Conservation (phyloP, 92 coral and sea anemone species). For the Meandrina meandrites region DNA sequence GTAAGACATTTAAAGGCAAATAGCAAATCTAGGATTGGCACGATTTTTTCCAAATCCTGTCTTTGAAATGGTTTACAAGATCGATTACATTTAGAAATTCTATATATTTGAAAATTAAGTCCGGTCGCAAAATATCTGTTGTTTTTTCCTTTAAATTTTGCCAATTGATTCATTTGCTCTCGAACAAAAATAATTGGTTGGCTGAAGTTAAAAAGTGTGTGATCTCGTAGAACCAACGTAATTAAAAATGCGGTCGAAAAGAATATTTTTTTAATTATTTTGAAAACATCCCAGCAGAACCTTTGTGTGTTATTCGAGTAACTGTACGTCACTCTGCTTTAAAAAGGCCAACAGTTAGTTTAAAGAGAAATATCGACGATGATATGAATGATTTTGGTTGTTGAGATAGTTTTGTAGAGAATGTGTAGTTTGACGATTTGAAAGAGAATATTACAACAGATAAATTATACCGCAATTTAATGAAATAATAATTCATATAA, state of each 20-base stretch:
- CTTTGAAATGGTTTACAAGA: neutral
- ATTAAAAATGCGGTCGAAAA: constrained; percentile 24
- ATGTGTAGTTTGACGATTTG: neutral
- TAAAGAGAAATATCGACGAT: neutral
- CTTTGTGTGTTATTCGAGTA: neutral
- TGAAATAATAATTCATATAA: constrained; percentile 10
- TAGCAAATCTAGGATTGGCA: neutral
- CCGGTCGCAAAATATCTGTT: neutral
- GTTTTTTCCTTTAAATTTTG: neutral
- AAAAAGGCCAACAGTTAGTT: neutral
- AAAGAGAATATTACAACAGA: neutral
- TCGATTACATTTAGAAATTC: neutral
- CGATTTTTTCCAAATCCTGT: neutral
- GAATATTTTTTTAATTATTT: constrained; percentile 5
- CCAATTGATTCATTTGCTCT: neutral
- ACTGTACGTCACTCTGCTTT: too few species aligned
- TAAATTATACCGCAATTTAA: constrained; percentile 15
- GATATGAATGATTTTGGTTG: neutral
- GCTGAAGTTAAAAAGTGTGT: neutral
- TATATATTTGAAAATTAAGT: neutral
- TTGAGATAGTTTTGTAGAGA: neutral
- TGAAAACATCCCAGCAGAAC: neutral
- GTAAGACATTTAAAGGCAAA: neutral
- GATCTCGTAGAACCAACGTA: constrained; percentile 15
- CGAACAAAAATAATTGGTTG: constrained; percentile 5